Evolutionary conservation across 2,113 vertebrate genomes (phyloP).

Genomic region (Bujurquina vittata): DNA sequence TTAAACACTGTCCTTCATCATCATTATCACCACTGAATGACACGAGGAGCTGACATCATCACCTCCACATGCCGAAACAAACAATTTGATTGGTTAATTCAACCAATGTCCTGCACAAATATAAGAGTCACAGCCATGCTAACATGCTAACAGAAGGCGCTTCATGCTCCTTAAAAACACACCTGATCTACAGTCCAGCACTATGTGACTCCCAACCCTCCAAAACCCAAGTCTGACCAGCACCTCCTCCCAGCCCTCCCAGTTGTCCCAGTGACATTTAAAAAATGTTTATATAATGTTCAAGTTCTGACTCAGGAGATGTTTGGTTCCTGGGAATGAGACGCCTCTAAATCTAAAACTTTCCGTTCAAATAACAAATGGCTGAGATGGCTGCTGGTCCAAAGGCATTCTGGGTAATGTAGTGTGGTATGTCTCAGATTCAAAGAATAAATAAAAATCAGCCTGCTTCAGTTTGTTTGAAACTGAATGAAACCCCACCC

Average conservation of each 20-base stretch:
- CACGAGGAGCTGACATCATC: not conserved
- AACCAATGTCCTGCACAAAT: conserved; percentile 5
- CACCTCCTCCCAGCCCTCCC: not conserved
- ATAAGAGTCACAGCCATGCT: conserved; percentile 35
- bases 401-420: conserved; percentile 60
- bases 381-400: conserved; percentile 1
- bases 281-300: too few species aligned
- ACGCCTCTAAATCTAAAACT: not conserved
- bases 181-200: not conserved
- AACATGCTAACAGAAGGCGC: conserved; percentile 26
- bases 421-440: conserved; percentile 37
- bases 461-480: conserved; percentile 18
- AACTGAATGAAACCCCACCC: not conserved
- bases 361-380: not conserved
- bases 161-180: not conserved
- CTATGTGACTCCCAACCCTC: not conserved
- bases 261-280: too few species aligned
- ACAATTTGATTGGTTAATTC: conserved; percentile 9
- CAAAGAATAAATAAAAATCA: not conserved
- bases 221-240: not conserved
- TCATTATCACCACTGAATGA: not conserved
- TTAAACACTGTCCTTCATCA: not conserved
- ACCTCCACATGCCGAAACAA: not conserved
- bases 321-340: not conserved
- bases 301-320: too few species aligned